Conservation (phyloP, 2,113 vertebrate genomes). For the Hemiprocne comata region DNA sequence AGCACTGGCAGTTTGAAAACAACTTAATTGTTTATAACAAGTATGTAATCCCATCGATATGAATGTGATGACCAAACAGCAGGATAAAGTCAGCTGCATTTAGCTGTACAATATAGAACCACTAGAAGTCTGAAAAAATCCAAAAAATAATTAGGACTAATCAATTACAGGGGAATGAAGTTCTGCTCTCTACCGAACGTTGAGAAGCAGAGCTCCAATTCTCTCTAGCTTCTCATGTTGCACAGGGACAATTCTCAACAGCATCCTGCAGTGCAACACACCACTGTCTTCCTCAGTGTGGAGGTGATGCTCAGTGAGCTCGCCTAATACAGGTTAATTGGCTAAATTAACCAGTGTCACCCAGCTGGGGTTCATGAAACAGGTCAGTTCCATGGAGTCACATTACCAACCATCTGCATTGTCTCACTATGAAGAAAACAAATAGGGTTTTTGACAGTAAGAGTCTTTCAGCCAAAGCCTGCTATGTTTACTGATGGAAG, state of each 20-base stretch:
- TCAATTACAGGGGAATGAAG: not conserved
- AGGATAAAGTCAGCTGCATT: not conserved
- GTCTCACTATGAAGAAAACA: not conserved
- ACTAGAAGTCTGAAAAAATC: not conserved
- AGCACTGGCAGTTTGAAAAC: not conserved
- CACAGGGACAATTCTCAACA: not conserved
- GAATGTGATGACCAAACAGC: not conserved
- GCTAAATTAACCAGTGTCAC: not conserved
- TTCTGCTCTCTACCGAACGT: not conserved
- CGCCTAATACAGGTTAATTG: not conserved
- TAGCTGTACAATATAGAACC: not conserved
- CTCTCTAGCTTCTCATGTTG: not conserved
- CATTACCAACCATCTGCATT: conserved; percentile 6
- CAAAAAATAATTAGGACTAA: not conserved
- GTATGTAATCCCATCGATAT: not conserved
- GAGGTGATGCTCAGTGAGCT: not conserved
- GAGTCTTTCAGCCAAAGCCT: not conserved
- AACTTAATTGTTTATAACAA: not conserved
- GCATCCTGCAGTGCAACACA: not conserved
- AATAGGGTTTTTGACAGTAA: not conserved
- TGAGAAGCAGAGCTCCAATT: not conserved
- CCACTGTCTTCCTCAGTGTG: not conserved
- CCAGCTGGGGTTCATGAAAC: conserved; percentile 33
- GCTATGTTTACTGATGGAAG: not conserved
- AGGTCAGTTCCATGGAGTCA: not conserved